Evolutionary conservation across 2,113 vertebrate species (phyloP), one percentile per base, ranked within the genome.

Genomic region (Corythornis cristatus): DNA sequence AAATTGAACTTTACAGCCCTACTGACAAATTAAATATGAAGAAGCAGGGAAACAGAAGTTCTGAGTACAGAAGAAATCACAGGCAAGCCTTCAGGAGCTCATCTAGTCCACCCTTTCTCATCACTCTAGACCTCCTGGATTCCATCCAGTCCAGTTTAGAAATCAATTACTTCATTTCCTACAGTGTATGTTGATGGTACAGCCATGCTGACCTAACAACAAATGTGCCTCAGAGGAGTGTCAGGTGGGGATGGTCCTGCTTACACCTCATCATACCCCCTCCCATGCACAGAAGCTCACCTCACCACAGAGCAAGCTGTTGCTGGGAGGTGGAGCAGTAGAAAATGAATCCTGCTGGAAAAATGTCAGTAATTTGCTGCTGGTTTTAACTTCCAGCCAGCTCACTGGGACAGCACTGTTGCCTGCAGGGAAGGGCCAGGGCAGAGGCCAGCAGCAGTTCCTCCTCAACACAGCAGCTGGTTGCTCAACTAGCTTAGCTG

Each of bases 361-460:
- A 86, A 84, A 85, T 19, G 40, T 60, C 70, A 79, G 53, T 46
- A 61, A 80, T 88, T 68, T 91, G 72, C 9, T 5, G 45, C 67
- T 95, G 75, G 45, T 92, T 93, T 94, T 65, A 53, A 35, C 31
- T 83, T 83, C 33, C 79, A 93, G 71, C 50, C 68, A 56, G 50
- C 33, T 86, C 46, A 26, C 42, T 88, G 81, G 86, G 68, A 58
- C 33, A 42, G 6, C 3, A 3, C 65, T 29, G 67, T 67, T 90
- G 83, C 86, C 53, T 33, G 64, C 68, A 83, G 66, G 78, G 61
- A 93, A 58, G 77, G 65, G 81, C 80, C 4, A 3, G 28, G 78
- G 57, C 3, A 5, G 53, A 89, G 61, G 61, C 83, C 82, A 83
- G 73, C 56, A 89, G 61, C 74, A 71, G 71, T 12, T 85, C 53